Conservation (phyloP, 2,888 invertebrate species). For the Sinopyrophorus schimmeli region DNA sequence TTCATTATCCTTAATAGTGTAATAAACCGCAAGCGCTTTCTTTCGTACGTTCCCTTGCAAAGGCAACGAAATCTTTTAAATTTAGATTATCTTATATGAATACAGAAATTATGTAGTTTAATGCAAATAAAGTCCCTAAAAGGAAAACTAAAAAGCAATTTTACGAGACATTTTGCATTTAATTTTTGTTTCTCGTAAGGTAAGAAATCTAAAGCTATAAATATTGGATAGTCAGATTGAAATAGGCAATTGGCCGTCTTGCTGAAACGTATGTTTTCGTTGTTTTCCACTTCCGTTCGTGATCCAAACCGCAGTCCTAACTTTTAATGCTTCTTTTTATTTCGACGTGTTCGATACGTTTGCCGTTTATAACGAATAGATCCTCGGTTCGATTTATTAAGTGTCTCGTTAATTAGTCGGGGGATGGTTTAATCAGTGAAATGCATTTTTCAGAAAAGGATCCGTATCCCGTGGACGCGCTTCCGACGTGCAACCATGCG, state of each 20-base stretch:
- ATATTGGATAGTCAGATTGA: constrained; percentile 42
- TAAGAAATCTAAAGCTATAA: constrained; percentile 40
- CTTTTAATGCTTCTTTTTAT: constrained; percentile 39
- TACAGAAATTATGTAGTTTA: too few relatives aligned
- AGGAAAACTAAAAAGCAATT: too few relatives aligned
- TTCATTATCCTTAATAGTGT: constrained; percentile 16
- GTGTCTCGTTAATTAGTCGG: neutral
- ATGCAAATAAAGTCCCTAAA: too few relatives aligned
- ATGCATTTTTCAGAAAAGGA: too few relatives aligned
- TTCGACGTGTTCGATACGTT: constrained; percentile 59
- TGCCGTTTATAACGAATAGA: constrained; percentile 58
- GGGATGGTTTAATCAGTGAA: too few relatives aligned
- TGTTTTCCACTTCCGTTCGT: constrained; percentile 40
- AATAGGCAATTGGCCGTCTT: constrained; percentile 42
- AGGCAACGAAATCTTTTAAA: constrained; percentile 1
- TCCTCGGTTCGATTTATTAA: constrained; percentile 50
- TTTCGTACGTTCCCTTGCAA: constrained; percentile 14
- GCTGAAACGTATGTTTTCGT: constrained; percentile 41
- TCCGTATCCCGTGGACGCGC: constrained; percentile 84
- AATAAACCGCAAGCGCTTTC: constrained; percentile 16
- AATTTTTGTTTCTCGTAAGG: constrained; percentile 40
- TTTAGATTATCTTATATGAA: too few relatives aligned
- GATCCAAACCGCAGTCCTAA: constrained; percentile 30
- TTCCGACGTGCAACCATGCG: constrained; percentile 89
- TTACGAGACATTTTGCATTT: too few relatives aligned